Evolutionary conservation across 1,140 invertebrate species (phyloP), one percentile per base, ranked within the genome.

Genomic region (Temnothorax longispinosus): DNA sequence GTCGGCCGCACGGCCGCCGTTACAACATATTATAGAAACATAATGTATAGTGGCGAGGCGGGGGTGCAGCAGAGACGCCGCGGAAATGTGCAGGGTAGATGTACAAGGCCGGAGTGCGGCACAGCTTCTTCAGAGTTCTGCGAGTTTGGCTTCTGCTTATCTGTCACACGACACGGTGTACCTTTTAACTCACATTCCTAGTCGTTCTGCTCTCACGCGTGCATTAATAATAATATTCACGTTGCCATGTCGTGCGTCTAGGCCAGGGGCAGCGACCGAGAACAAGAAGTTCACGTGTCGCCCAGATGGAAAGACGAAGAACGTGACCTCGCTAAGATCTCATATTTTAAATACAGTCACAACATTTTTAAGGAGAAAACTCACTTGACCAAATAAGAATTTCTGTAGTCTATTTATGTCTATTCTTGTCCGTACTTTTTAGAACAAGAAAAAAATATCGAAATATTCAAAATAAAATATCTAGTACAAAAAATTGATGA

Each of bases 191-290:
- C 56, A 4, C 85, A 85, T 87, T 89, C 77, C 85, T 78, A 60
- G 72, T 64, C 87, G 82, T 76, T 54, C 47, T 81, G 47, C 64
- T 81, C 77, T 81, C 77, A 69, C 86, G 86, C 75, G 75, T 56
- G 54, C 88, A 92, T 90, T 92, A 92, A 90, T 92, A 89, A 89
- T 86, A 89, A 75, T 65, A 87, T 86, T 86, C 60, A 35, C 77
- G 44, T 58, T n/a, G 77, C 65, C 54, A 8, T 77, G 86, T 85
- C 86, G 44, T 71, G 74, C 50, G 75, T 75, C 64, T 81, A 81
- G 64, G 64, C 77, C 56, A 84, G 69, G 54, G 54, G 80, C 69
- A 84, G 52, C 80, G 80, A 82, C 80, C 54, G 80, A 60, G 80
- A 38, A 38, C 62, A 52, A 80, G 62, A 84, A 74, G 54, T 84